Percentiles rank a stretch among this genome's conserved stretches.
These are phyloP conservation scores for Formica aserva DNA, from an alignment of 2,888 invertebrate genomes.

Conservation along the genomic window DNA sequence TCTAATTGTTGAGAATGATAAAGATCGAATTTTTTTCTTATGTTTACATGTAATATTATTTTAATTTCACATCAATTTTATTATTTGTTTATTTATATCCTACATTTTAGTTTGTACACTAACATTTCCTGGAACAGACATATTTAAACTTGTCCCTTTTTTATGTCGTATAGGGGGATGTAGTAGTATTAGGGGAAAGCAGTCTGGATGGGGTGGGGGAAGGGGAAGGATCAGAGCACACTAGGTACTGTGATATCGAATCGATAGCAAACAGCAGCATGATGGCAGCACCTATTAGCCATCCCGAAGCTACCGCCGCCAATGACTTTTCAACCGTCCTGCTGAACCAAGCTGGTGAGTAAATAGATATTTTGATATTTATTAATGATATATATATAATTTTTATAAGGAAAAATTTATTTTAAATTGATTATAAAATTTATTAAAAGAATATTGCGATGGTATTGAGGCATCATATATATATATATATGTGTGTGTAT, in stretches of 20 bases:
- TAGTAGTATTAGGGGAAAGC: constrained; percentile 86
- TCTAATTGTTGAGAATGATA: neutral
- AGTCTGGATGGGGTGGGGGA: constrained; percentile 85
- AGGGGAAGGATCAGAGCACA: constrained; percentile 85
- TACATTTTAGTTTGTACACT: neutral
- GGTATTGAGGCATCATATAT: neutral
- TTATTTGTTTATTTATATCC: neutral
- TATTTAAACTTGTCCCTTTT: neutral
- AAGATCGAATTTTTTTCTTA: neutral
- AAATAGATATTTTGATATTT: constrained; percentile 12
- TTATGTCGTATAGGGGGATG: constrained; percentile 82
- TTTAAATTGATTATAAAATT: neutral
- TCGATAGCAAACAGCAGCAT: constrained; percentile 85
- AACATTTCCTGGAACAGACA: neutral
- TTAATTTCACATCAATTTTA: neutral
- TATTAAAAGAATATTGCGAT: neutral
- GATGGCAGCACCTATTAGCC: constrained; percentile 85
- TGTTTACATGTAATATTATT: neutral
- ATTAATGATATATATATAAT: neutral
- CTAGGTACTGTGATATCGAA: constrained; percentile 86
- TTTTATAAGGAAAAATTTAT: neutral
- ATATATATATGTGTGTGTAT: neutral
- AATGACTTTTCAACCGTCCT: constrained; percentile 86
- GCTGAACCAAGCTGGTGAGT: constrained; percentile 85
- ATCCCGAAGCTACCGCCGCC: constrained; percentile 85